Conservation (phyloP, 92 coral and sea anemone genomes). For the Bergia puertoricense region DNA sequence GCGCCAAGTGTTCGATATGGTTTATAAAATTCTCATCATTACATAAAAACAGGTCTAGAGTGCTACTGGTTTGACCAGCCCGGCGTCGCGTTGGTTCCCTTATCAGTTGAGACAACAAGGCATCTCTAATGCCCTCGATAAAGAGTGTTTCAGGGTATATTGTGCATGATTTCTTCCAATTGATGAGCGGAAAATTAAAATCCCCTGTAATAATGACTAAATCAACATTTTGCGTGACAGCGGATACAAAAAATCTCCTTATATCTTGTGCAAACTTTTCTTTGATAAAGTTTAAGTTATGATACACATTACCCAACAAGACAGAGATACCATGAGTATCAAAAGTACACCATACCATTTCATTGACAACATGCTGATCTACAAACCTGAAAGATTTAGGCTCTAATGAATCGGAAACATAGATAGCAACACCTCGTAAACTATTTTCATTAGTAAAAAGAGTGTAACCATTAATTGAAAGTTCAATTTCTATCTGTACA, state of each 20-base stretch:
- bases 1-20: background rate
- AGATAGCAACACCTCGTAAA: background rate
- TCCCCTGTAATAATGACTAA: background rate
- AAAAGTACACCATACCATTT: background rate
- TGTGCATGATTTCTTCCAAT: background rate
- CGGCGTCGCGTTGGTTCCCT: background rate
- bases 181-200: background rate
- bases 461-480: too few relatives aligned
- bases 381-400: background rate
- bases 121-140: background rate
- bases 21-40: background rate
- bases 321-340: background rate
- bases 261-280: background rate
- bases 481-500: too few relatives aligned
- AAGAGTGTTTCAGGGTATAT: background rate
- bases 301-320: background rate
- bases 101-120: background rate
- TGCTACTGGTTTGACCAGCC: background rate
- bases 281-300: background rate
- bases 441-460: background rate
- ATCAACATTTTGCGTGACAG: background rate
- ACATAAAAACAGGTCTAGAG: background rate
- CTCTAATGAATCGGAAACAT: background rate
- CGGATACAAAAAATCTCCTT: background rate
- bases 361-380: background rate